A percentile compares a stretch with the other conserved stretches of the same genome.
Evolutionary conservation across 2,888 invertebrate species (phyloP).

Genomic region (Cheilosia impressa): DNA sequence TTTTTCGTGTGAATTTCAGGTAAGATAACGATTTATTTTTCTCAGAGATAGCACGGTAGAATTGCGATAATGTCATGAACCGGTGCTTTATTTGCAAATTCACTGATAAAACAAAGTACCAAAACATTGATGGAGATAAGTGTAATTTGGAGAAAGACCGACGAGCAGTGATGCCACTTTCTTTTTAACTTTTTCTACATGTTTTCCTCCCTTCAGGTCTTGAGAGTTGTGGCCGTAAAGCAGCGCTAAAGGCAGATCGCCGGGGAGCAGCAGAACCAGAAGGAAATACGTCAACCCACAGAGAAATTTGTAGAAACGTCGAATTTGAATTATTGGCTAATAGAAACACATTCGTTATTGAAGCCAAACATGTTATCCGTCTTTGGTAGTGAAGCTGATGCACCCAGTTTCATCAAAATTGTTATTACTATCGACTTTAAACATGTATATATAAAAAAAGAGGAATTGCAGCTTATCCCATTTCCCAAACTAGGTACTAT

Average conservation of each 20-base stretch:
- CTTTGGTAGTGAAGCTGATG: background rate
- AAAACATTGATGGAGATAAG: background rate
- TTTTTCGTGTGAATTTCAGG: background rate
- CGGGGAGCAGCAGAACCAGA: too few species aligned
- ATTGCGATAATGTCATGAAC: background rate
- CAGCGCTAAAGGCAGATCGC: too few species aligned
- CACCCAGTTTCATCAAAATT: background rate
- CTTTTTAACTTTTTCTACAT: too few species aligned
- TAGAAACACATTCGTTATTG: too few species aligned
- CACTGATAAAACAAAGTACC: background rate
- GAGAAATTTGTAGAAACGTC: too few species aligned
- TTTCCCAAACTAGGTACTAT: background rate
- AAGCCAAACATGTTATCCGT: too few species aligned
- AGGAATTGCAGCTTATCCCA: background rate
- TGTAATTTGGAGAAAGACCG: background rate
- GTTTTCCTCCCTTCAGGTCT: too few species aligned
- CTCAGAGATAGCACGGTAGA: background rate
- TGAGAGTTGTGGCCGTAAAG: too few species aligned
- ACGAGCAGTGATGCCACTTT: too few species aligned
- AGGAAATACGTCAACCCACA: too few species aligned
- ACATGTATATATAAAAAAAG: too few species aligned
- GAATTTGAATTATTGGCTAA: too few species aligned
- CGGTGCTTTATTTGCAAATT: background rate
- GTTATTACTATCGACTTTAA: background rate
- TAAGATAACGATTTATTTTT: background rate